Evolutionary conservation across 2,888 invertebrate species (phyloP).

Genomic region (Noctua comes): DNA sequence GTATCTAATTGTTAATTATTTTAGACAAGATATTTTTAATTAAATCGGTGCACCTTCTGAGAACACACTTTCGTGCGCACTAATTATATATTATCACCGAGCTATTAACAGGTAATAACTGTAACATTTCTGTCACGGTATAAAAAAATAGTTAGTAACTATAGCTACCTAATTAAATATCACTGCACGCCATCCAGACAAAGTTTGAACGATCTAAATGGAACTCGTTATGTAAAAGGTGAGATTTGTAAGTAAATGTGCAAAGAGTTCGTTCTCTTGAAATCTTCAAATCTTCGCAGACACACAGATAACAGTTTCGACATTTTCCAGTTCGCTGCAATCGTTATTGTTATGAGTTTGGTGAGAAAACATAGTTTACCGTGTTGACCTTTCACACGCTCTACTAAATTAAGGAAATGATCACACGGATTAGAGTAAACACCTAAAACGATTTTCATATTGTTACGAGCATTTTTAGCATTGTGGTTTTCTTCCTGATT

Average conservation of each 20-base stretch:
- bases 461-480: slow-evolving; percentile 1
- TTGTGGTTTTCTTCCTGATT: slow-evolving; percentile 7
- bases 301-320: slow-evolving; percentile 60
- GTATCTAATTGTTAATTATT: background rate
- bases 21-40: slow-evolving; percentile 8
- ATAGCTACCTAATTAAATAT: background rate
- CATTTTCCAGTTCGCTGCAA: slow-evolving; percentile 66
- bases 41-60: background rate
- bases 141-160: background rate
- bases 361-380: slow-evolving; percentile 58
- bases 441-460: slow-evolving; percentile 29
- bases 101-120: slow-evolving; percentile 20
- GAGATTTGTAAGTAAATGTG: slow-evolving; percentile 49
- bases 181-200: slow-evolving; percentile 11
- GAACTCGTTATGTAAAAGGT: slow-evolving; percentile 26
- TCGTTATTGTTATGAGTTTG: slow-evolving; percentile 56
- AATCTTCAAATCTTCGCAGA: slow-evolving; percentile 53
- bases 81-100: slow-evolving; percentile 13
- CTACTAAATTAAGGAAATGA: slow-evolving; percentile 67
- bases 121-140: background rate
- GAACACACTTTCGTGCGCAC: slow-evolving; percentile 33
- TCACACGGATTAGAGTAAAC: slow-evolving; percentile 43
- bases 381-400: slow-evolving; percentile 76
- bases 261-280: slow-evolving; percentile 61
- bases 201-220: slow-evolving; percentile 24